These are phyloP conservation scores for Leucophenga maculata DNA, from an alignment of 2,888 invertebrate species.

Conservation along the genomic window DNA sequence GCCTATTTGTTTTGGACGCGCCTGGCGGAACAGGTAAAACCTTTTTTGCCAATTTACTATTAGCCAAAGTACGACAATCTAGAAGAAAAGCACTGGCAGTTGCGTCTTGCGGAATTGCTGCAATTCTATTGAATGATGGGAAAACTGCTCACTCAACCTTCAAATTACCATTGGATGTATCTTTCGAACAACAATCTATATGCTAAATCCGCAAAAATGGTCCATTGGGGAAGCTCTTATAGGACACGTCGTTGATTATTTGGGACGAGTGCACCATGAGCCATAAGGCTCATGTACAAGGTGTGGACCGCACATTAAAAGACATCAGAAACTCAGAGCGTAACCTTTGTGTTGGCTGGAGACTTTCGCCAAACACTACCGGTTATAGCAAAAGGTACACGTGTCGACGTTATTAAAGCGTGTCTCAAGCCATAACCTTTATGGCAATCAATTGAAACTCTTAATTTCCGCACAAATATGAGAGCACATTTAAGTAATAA, in stretches of 20 bases:
- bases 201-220: conserved; percentile 26
- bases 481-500: too few relatives aligned
- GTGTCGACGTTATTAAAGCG: too few relatives aligned
- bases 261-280: conserved; percentile 32
- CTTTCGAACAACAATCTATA: conserved; percentile 24
- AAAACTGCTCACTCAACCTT: conserved; percentile 24
- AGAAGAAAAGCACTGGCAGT: conserved; percentile 5
- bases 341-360: conserved; percentile 27
- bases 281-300: conserved; percentile 26
- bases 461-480: too few relatives aligned
- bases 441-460: too few relatives aligned
- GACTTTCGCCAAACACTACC: conserved; percentile 27
- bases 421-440: too few relatives aligned
- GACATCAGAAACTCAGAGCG: conserved; percentile 24
- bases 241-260: conserved; percentile 20
- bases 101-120: conserved; percentile 22
- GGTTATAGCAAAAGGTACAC: conserved; percentile 9
- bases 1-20: conserved; percentile 10
- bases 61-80: conserved; percentile 19
- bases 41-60: conserved; percentile 3
- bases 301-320: conserved; percentile 19
- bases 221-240: conserved; percentile 20
- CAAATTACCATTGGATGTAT: conserved; percentile 10
- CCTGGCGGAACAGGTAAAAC: conserved; percentile 18
- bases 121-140: conserved; percentile 21